Evolutionary conservation across 37 sponge, comb jelly and placozoan species (phyloP), one percentile per base, ranked within the genome.

Genomic region (Ianthella basta): DNA sequence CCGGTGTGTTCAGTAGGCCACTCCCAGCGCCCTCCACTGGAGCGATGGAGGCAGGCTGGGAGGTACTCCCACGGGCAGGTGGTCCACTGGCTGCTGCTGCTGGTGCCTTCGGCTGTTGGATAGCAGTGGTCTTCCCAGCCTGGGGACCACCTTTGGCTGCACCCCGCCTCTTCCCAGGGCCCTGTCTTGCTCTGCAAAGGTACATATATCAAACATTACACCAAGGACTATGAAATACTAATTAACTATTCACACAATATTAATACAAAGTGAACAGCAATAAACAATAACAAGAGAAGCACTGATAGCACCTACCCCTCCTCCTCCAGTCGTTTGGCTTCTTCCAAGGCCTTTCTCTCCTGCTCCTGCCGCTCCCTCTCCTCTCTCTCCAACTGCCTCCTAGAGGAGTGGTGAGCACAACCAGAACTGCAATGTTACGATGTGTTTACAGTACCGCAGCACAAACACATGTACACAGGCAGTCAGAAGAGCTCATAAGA

Each of bases 61-160:
- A 44, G 50, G 50, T 8, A 8, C 50, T 8, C 50, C 50, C 50
- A 44, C 8, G 50, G 50, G 50, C 50, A 44, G 50, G 50, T 3
- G 50, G 50, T 8, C 3, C 6, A 44, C 50, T 44, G 50, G 3
- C 6, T 10, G 8, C 8, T 44, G 50, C 50, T 44, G 50, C 50
- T 10, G 50, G 50, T 44, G 50, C 8, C 61, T 72, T 72, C 55
- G 99, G 91, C 29, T 94, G 96, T 35, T 89, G 85, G 39, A 92
- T 88, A 33, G 84, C 88, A 0, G 97, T 97, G 20, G 87, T 79
- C 35, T 65, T 44, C 8, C 50, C 50, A 8, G 6, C 50, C 50
- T 44, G 50, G 50, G 50, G 50, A 8, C 50, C n/a, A n/a, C n/a
- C n/a, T n/a, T 44, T 44, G 50, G 50, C 8, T 8, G 8, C 8